These are phyloP conservation scores for Brachionus manjavacas DNA, from an alignment of 1,140 invertebrate genomes.

Conservation along the genomic window DNA sequence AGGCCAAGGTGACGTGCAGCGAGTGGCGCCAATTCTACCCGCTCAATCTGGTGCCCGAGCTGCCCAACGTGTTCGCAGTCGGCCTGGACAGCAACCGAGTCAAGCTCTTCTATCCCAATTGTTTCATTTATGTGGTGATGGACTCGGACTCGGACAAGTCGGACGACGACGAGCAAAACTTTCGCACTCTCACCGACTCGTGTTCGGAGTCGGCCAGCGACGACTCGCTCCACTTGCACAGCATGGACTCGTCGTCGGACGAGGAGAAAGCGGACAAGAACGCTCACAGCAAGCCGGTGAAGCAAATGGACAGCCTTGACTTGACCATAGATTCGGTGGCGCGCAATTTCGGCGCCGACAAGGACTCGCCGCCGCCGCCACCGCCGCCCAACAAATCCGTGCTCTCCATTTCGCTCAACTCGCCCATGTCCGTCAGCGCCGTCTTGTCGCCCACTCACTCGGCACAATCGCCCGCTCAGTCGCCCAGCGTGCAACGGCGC, in stretches of 20 bases:
- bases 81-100: slow-evolving; percentile 2
- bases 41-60: not conserved
- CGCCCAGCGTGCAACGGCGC: not conserved
- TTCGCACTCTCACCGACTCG: not conserved
- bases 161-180: slow-evolving; percentile 2
- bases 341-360: slow-evolving; percentile 17
- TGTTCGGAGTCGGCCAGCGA: not conserved
- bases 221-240: not conserved
- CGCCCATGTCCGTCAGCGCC: not conserved
- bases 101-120: slow-evolving; percentile 27
- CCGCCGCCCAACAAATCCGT: not conserved
- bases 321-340: slow-evolving; percentile 37
- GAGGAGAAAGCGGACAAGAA: not conserved
- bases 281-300: not conserved
- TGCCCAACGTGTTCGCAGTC: slow-evolving; percentile 16
- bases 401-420: not conserved
- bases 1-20: not conserved
- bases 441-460: not conserved
- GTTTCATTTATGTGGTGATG: slow-evolving; percentile 14
- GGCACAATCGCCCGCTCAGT: not conserved
- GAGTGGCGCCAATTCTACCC: slow-evolving; percentile 33
- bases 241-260: not conserved
- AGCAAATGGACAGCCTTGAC: slow-evolving; percentile 32
- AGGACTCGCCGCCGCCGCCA: not conserved
- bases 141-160: slow-evolving; percentile 30